Percentiles rank a stretch among this genome's conserved stretches.
Conservation (phyloP, 2,797 vertebrate species). For the Urophycis tenuis region DNA sequence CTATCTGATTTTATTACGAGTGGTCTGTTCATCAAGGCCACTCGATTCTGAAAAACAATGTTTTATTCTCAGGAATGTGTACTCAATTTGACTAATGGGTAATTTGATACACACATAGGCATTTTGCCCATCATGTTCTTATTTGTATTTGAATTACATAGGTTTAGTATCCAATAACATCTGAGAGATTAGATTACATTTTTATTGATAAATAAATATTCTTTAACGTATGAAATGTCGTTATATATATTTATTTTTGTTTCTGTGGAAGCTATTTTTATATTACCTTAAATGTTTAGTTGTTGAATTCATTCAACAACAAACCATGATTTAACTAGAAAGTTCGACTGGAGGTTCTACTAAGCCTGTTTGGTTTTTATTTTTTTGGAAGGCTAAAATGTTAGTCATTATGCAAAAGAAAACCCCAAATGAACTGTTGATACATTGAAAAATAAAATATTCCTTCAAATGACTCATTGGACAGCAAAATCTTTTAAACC, state of each 20-base stretch:
- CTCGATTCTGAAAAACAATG: constrained; percentile 7
- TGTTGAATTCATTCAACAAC: constrained; percentile 31
- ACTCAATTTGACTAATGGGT: constrained; percentile 12
- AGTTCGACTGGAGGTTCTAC: constrained; percentile 16
- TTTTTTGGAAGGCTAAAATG: constrained; percentile 21
- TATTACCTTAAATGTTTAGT: constrained; percentile 31
- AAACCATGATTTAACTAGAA: constrained; percentile 3
- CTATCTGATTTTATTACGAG: neutral
- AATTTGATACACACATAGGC: constrained; percentile 11
- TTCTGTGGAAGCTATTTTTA: constrained; percentile 22
- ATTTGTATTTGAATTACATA: constrained; percentile 33
- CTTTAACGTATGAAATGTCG: constrained; percentile 15
- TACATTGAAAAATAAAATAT: constrained; percentile 30
- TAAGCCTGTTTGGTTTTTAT: constrained; percentile 27
- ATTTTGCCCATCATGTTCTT: constrained; percentile 13
- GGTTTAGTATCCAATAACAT: constrained; percentile 23
- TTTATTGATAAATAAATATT: neutral
- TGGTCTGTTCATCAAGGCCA: neutral
- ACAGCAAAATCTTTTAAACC: neutral
- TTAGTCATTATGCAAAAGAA: constrained; percentile 30
- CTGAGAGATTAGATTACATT: neutral
- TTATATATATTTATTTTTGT: constrained; percentile 21
- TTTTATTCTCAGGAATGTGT: constrained; percentile 40
- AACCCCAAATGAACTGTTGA: constrained; percentile 57
- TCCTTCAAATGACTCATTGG: constrained; percentile 9